These are phyloP conservation scores for Muricea muricata DNA, from an alignment of 92 coral and sea anemone genomes.

Conservation along the genomic window DNA sequence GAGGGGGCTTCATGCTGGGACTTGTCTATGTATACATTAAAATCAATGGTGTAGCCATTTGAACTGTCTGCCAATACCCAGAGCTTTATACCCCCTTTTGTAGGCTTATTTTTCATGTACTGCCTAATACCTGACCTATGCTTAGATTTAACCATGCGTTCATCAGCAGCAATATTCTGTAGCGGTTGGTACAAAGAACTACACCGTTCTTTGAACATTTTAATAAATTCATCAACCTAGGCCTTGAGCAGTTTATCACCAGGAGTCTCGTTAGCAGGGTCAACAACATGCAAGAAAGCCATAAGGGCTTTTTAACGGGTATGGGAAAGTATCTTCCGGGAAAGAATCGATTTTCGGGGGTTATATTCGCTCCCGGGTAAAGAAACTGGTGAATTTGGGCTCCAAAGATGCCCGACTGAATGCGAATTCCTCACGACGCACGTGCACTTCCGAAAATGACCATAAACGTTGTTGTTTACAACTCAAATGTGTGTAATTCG, in stretches of 20 bases:
- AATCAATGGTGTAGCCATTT: slow-evolving; percentile 67
- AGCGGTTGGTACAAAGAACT: slow-evolving; percentile 58
- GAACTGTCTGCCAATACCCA: slow-evolving; percentile 61
- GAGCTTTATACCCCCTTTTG: slow-evolving; percentile 58
- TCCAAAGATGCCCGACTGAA: neutral
- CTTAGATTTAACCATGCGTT: slow-evolving; percentile 55
- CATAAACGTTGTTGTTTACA: neutral
- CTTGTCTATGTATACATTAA: slow-evolving; percentile 56
- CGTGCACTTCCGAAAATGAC: neutral
- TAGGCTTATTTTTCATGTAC: slow-evolving; percentile 54
- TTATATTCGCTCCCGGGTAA: neutral
- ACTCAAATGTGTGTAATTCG: neutral
- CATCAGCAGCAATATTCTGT: slow-evolving; percentile 21
- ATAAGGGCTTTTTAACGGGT: slow-evolving; percentile 56
- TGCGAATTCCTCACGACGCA: neutral
- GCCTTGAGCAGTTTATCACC: slow-evolving; percentile 66
- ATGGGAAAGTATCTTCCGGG: slow-evolving; percentile 54
- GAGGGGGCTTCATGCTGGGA: slow-evolving; percentile 45
- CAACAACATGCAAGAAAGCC: slow-evolving; percentile 70
- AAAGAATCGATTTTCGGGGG: neutral
- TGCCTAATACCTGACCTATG: slow-evolving; percentile 71
- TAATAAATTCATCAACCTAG: slow-evolving; percentile 53
- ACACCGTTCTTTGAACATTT: slow-evolving; percentile 59
- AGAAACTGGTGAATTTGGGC: neutral
- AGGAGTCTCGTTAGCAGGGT: slow-evolving; percentile 48